Conservation (phyloP, 2,113 vertebrate genomes). For the Sclerurus mexicanus region DNA sequence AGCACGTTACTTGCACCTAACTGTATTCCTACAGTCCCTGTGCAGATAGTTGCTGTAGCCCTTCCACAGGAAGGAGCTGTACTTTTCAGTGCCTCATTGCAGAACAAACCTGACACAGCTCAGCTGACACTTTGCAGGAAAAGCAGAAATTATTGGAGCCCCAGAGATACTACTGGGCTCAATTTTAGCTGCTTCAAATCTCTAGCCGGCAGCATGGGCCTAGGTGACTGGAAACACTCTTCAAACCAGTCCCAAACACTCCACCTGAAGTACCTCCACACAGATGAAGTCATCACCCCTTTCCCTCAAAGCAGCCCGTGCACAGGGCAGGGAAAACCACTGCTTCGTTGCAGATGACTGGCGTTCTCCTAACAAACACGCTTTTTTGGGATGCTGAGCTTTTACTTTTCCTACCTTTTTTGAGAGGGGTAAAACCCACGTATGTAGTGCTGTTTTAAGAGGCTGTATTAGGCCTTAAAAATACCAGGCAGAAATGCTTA, state of each 20-base stretch:
- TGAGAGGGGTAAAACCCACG: not conserved
- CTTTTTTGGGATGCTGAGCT: not conserved
- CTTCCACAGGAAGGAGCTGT: not conserved
- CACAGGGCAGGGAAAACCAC: not conserved
- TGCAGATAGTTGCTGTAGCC: not conserved
- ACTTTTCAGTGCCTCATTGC: fast-evolving
- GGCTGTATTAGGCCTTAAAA: not conserved
- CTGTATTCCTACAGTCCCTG: not conserved
- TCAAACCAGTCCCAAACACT: not conserved
- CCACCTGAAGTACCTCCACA: not conserved
- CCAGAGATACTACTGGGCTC: not conserved
- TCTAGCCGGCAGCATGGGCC: not conserved
- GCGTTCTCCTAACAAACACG: fast-evolving
- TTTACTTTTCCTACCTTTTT: not conserved
- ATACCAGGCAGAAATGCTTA: not conserved
- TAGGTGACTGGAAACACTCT: not conserved
- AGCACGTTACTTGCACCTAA: too few species aligned
- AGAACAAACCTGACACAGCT: not conserved
- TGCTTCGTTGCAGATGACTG: not conserved
- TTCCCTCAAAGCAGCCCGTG: not conserved
- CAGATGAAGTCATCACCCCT: not conserved
- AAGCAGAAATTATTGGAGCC: not conserved
- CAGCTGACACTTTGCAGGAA: not conserved
- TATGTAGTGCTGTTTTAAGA: not conserved
- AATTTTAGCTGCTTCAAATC: not conserved